A percentile compares a stretch with the other conserved stretches of the same genome.
These are phyloP conservation scores for Thalassarche chlororhynchos DNA, from an alignment of 2,113 vertebrate genomes.

Conservation along the genomic window DNA sequence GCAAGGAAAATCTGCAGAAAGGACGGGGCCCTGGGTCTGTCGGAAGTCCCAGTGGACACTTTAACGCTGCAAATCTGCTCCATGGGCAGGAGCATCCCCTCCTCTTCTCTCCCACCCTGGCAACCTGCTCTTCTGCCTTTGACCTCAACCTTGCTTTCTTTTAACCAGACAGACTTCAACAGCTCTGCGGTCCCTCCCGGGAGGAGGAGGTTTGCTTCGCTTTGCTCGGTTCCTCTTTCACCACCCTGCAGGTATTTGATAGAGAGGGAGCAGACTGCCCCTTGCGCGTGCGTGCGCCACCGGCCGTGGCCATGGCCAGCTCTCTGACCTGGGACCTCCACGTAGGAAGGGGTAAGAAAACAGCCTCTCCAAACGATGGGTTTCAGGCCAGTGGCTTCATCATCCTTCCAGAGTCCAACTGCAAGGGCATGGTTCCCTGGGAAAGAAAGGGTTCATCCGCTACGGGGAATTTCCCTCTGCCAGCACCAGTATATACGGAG, in stretches of 20 bases:
- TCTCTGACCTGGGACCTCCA: background rate
- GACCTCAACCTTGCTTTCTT: background rate
- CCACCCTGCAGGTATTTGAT: background rate
- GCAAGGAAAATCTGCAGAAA: background rate
- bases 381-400: background rate
- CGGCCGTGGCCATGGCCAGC: background rate
- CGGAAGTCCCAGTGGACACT: background rate
- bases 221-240: background rate
- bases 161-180: background rate
- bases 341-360: background rate
- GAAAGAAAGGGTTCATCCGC: fast-evolving
- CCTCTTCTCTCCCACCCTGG: background rate
- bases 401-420: background rate
- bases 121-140: background rate
- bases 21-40: background rate
- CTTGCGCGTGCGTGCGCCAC: fast-evolving
- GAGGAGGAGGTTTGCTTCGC: background rate
- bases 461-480: background rate
- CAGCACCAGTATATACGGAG: fast-evolving
- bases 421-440: background rate
- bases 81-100: background rate
- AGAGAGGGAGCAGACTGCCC: background rate
- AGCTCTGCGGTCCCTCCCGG: background rate
- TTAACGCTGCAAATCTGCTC: background rate
- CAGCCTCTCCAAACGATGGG: background rate